phyloP scores from a whole-genome alignment of 2,888 invertebrate genomes.

The Cryptocephalus primarius region DNA sequence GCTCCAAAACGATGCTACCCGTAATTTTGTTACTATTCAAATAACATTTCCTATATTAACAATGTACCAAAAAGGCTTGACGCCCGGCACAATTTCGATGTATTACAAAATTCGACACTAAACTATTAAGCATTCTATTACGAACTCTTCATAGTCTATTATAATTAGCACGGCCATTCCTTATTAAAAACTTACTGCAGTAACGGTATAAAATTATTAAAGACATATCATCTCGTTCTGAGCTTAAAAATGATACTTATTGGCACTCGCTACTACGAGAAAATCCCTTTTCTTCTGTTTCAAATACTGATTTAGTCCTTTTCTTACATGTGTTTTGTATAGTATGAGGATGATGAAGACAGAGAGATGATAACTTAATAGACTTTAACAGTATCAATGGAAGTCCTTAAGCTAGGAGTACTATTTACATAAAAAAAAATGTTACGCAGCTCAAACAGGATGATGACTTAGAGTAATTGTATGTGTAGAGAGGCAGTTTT shows the following conservation, averaged over 20 bases:
- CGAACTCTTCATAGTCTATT: slow-evolving; percentile 2
- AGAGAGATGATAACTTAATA: too few relatives aligned
- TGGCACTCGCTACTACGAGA: too few relatives aligned
- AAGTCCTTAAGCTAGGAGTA: slow-evolving; percentile 24
- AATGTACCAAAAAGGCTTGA: not conserved
- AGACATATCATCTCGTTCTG: too few relatives aligned
- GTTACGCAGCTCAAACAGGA: slow-evolving; percentile 13
- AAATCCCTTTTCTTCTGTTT: too few relatives aligned
- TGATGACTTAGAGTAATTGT: slow-evolving; percentile 5
- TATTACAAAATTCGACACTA: slow-evolving; percentile 33
- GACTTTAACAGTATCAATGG: slow-evolving; percentile 17
- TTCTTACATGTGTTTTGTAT: too few relatives aligned
- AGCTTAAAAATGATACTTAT: too few relatives aligned
- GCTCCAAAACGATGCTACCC: not conserved
- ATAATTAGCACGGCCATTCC: slow-evolving; percentile 17
- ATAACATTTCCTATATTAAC: not conserved
- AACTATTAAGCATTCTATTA: slow-evolving; percentile 14
- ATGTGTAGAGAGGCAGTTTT: not conserved
- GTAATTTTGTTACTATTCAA: not conserved
- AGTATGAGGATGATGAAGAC: too few relatives aligned
- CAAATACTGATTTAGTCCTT: too few relatives aligned
- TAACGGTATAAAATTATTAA: too few relatives aligned
- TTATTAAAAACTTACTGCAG: slow-evolving; percentile 1
- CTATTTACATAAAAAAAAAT: slow-evolving; percentile 20
- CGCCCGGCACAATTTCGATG: slow-evolving; percentile 27